Evolutionary conservation across 2,113 vertebrate species (phyloP).

Genomic region (Rhizomys pruinosus): DNA sequence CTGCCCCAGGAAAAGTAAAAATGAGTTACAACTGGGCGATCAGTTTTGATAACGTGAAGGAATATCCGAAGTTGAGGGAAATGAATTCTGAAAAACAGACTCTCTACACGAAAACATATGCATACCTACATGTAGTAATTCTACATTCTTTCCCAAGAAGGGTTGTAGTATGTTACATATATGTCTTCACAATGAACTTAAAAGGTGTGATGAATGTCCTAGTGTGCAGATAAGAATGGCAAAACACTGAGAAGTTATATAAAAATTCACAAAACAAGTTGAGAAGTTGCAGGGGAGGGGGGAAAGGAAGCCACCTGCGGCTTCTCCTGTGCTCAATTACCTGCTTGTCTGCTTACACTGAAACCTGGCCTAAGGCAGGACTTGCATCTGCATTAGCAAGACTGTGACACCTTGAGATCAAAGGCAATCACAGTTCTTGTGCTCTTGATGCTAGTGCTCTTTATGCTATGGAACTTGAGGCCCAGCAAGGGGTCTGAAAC

Average conservation of each 20-base stretch:
- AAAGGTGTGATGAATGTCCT: background rate
- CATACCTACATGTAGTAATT: background rate
- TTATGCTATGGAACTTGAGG: no score
- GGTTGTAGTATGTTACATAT: background rate
- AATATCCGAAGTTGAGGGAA: conserved; percentile 5
- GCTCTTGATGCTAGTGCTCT: no score
- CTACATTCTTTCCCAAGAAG: background rate
- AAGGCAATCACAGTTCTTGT: no score
- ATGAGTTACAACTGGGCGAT: background rate
- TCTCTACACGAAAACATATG: background rate
- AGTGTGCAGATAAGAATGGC: background rate
- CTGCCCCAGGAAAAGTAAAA: background rate
- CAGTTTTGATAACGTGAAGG: background rate
- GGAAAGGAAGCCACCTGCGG: no score
- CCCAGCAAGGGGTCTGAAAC: no score
- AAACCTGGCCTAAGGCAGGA: no score
- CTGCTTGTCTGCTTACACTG: no score
- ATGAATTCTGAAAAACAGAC: background rate
- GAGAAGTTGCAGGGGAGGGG: no score
- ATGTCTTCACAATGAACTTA: background rate
- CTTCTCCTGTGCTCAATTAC: no score
- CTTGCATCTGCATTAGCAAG: no score
- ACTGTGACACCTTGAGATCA: no score
- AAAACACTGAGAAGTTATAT: background rate
- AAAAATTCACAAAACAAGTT: background rate